Evolutionary conservation across 2,888 invertebrate genomes (phyloP).

Genomic region (Zootermopsis nevadensis): DNA sequence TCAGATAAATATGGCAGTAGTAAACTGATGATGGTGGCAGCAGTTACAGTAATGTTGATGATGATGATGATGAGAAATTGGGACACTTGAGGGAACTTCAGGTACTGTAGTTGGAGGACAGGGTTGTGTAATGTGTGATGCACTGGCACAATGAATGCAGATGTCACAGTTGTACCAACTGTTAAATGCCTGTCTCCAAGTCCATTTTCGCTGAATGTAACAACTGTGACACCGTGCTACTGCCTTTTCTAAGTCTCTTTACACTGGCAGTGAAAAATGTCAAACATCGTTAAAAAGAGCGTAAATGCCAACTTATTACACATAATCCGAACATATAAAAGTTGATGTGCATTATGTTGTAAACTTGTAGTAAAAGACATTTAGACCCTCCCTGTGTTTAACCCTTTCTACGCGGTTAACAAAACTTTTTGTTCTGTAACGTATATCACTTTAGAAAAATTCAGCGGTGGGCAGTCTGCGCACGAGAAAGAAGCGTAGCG

Average conservation of each 20-base stretch:
- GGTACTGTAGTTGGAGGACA: slow-evolving; percentile 43
- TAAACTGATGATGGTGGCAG: background rate
- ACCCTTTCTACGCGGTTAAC: too few species aligned
- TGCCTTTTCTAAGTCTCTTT: background rate
- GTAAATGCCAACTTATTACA: too few species aligned
- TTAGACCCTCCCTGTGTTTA: too few species aligned
- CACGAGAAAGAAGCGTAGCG: too few species aligned
- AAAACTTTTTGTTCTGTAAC: too few species aligned
- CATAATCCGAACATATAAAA: too few species aligned
- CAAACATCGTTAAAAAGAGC: too few species aligned
- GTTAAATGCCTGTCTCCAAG: background rate
- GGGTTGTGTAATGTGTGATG: slow-evolving; percentile 2
- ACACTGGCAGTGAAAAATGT: slow-evolving; percentile 1
- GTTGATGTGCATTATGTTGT: too few species aligned
- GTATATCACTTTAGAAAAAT: too few species aligned
- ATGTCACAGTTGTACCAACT: background rate
- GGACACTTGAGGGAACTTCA: slow-evolving; percentile 14
- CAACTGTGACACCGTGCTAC: too few species aligned
- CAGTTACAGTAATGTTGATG: background rate
- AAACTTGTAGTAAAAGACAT: too few species aligned
- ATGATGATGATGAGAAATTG: background rate
- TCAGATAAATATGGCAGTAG: background rate
- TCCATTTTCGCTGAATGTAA: background rate
- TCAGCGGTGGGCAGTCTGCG: too few species aligned
- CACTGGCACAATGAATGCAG: background rate